Base-by-base conservation (phyloP, 1,140 invertebrate genomes). In the Vanessa tameamea region DNA sequence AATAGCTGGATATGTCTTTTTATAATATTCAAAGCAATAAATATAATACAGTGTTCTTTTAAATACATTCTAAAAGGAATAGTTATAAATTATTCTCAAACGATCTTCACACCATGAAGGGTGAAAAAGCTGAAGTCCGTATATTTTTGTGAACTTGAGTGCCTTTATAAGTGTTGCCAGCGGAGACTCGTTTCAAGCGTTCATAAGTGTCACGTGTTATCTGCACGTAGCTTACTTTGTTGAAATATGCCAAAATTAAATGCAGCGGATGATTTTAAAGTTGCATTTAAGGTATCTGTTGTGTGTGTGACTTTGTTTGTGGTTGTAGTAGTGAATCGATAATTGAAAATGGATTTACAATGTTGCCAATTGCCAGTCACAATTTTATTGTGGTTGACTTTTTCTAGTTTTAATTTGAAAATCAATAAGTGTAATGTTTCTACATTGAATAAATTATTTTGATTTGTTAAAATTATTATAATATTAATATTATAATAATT, bases 241-340 rank as follows among this genome's bases (percentile, higher is more conserved):
- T 50, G 14, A 51, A 51, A 66, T 50, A 51, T 31, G 13, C 23
- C 64, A 26, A 47, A 66, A 66, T 66, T 43, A 43, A 50, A 66
- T 47, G 48, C 50, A 15, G 47, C 11, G 37, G 64, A 66, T 50
- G 31, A 0, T 66, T 66, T 51, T 9, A 51, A 51, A 51, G 64
- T 43, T 43, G 37, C 14, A n/a, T 63, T 1, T 47, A n/a, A 43
- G 47, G 15, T 5, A 63, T 15, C 15, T 2, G 7, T 43, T 63
- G 11, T 43, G 8, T 47, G 37, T 61, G 23, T 61, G 23, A 61
- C 26, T 12, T 2, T 61, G 13, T 43, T 43, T 43, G 37, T 43
- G 3, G 37, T 43, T 43, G 37, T 43, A 43, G 9, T 43, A 9
- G 6, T 43, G 37, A 43, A 31, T 0, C 3, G 2, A 31, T 6